Percentiles rank a stretch among this genome's conserved stretches.
Evolutionary conservation across 64 coral and sea anemone genomes (phyloP).

Genomic region (Anthopleura sola): DNA sequence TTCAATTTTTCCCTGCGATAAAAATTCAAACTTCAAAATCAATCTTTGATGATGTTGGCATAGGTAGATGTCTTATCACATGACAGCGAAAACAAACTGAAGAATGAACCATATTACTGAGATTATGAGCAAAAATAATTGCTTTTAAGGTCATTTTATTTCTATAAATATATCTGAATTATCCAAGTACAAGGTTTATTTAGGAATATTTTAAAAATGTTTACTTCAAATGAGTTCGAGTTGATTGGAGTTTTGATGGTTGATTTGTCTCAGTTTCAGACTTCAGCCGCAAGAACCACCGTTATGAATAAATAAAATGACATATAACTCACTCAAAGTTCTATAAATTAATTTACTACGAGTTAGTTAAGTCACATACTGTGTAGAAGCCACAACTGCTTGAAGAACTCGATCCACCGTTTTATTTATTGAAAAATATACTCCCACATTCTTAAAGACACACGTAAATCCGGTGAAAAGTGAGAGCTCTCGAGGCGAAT

Average conservation of each 20-base stretch:
- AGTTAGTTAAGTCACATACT: not conserved
- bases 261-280: not conserved
- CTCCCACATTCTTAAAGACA: not conserved
- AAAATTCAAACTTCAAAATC: too few relatives aligned
- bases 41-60: too few relatives aligned
- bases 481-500: not conserved
- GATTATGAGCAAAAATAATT: not conserved
- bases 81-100: too few relatives aligned
- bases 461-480: not conserved
- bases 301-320: not conserved
- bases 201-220: not conserved
- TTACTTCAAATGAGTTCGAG: not conserved
- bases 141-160: not conserved
- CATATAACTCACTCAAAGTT: not conserved
- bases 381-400: not conserved
- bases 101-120: too few relatives aligned
- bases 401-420: not conserved
- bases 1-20: too few relatives aligned
- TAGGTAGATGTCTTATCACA: too few relatives aligned
- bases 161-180: not conserved
- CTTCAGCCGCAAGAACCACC: not conserved
- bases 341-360: not conserved
- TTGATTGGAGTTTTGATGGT: not conserved
- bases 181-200: not conserved
- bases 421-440: not conserved